Evolutionary conservation across 2,113 vertebrate species (phyloP), one percentile per base, ranked within the genome.

Genomic region (Speoplatyrhinus poulsoni): DNA sequence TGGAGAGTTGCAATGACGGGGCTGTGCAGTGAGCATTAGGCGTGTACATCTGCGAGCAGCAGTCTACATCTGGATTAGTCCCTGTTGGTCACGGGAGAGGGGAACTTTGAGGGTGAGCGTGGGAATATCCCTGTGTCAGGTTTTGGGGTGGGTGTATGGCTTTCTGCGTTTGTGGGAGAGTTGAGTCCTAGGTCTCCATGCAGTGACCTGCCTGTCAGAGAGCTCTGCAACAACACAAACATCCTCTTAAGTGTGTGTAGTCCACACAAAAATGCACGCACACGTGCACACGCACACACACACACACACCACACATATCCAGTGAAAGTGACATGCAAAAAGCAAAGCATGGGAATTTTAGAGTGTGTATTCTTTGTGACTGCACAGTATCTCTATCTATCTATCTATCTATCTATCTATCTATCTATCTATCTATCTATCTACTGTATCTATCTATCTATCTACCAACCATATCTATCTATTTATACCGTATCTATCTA

Each of bases 151-250:
- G 82, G 68, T 41, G 36, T 41, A 41, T 8, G 66, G 75, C 83
- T 86, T 70, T 68, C 73, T 85, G 87, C 83, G 69, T 81, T 86
- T 86, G 87, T 89, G 89, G 89, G 84, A 90, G 87, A 87, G 80
- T 87, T 84, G 16, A 62, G 54, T 70, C 47, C 41, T 33, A 72
- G 82, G 78, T 84, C 79, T 83, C 74, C 58, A 81, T 82, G 83
- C 67, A 84, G 72, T 87, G 90, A 87, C 86, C 88, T 54, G 85
- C 81, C 83, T 83, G 87, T 87, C 87, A 84, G 26, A 80, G 77
- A 84, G 77, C 79, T 62, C 70, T 17, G 75, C 79, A 9, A 75
- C 78, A 91, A 90, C 82, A 91, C 82, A 89, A 91, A 90, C 90
- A 90, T 90, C 84, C 87, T 90, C 79, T 80, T 26, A 46, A 68